Evolutionary conservation across 2,888 invertebrate species (phyloP), one percentile per base, ranked within the genome.

Genomic region (Cryptus viduatorius): DNA sequence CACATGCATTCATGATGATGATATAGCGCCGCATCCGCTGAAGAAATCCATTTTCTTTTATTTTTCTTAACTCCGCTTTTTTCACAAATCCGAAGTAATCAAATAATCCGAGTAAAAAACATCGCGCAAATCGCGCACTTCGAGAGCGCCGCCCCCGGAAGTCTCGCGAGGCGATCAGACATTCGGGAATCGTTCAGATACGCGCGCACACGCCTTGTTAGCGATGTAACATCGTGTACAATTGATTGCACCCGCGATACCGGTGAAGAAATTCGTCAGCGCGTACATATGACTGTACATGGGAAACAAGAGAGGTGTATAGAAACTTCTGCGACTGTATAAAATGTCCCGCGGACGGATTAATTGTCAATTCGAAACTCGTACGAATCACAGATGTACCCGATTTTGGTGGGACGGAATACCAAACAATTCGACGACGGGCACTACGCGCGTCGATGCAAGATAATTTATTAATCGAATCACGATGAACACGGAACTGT

Each of bases 301-400:
- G 61, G 61, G 16, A 37, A 73, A 29, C 12, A 4, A 24, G 1
- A n/a, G 42, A 16, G 44, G 68, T 67, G 4, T 67, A 14, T 50
- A n/a, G 69, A 71, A 56, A 76, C 56, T 72, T 29, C n/a, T 42
- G 59, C 61, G 19, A 50, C 14, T 7, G 5, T 53, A 16, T 19
- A 75, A 7, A 72, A 4, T 16, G 19, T 12, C 44, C n/a, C 19
- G 31, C 53, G 61, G 16, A 79, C 64, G 31, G 7, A 24, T 56
- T 16, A 16, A 85, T 87, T 86, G 53, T 79, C 64, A 61, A 91
- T 91, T 89, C 90, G 37, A 1, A 64, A 14, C 88, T 85, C 87
- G 91, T 89, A 59, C 87, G 56, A 88, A 87, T 82, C 90, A 91
- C 89, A 90, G 89, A 91, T 90, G 90, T 91, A 88, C 72, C 85